A percentile compares a stretch with the other conserved stretches of the same genome.
These are phyloP conservation scores for Nomada fabriciana DNA, from an alignment of 2,888 invertebrate genomes.

Conservation along the genomic window DNA sequence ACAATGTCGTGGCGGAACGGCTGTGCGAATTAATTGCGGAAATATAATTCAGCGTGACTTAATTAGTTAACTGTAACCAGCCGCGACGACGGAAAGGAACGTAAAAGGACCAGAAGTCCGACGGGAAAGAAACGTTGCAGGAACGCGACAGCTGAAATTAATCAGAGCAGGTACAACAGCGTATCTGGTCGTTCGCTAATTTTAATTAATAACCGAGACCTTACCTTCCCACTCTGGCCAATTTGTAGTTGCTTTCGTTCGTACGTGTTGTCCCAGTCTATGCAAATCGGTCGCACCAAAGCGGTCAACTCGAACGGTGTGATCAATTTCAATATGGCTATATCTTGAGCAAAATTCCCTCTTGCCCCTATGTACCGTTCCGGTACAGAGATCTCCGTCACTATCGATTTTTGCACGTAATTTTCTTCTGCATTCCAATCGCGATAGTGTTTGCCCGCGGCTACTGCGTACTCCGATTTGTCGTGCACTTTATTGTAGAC, in stretches of 20 bases:
- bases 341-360: slow-evolving; percentile 72
- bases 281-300: slow-evolving; percentile 67
- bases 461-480: slow-evolving; percentile 64
- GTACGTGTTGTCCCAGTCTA: slow-evolving; percentile 70
- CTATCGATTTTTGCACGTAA: slow-evolving; percentile 64
- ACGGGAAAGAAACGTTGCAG: slow-evolving; percentile 11
- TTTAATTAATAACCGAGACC: slow-evolving; percentile 44
- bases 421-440: slow-evolving; percentile 67
- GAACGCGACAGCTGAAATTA: slow-evolving; percentile 34
- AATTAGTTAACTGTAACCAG: slow-evolving; percentile 41
- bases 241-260: slow-evolving; percentile 60
- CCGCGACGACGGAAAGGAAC: neutral
- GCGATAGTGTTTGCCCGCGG: slow-evolving; percentile 74
- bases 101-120: slow-evolving; percentile 28
- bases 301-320: slow-evolving; percentile 65
- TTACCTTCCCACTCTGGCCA: slow-evolving; percentile 67
- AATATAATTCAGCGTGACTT: slow-evolving; percentile 44
- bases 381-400: slow-evolving; percentile 58
- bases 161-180: slow-evolving; percentile 34
- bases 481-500: slow-evolving; percentile 34
- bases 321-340: slow-evolving; percentile 67
- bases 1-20: slow-evolving; percentile 17
- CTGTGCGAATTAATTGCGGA: slow-evolving; percentile 47
- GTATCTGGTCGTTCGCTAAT: slow-evolving; percentile 18
- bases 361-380: slow-evolving; percentile 67